Evolutionary conservation across 2,888 invertebrate species (phyloP), one percentile per base, ranked within the genome.

Genomic region (Torymus tubicola): DNA sequence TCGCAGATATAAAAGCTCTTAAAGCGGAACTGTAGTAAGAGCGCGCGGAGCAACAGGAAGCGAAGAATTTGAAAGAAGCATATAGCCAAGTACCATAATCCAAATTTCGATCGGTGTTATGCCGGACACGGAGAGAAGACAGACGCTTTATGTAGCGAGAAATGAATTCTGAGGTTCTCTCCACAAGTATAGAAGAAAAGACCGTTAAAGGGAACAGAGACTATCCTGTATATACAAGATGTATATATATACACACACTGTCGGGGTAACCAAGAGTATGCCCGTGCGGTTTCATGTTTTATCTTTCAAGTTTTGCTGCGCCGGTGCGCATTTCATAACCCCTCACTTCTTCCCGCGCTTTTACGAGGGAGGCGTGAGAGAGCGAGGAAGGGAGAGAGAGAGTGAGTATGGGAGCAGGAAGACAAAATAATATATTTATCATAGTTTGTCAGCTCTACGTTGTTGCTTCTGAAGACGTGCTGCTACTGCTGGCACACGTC

Each of bases 81-180:
- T 42, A 8, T 42, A 42, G 52, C 14, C 24, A 60, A 73, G 21
- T 73, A 42, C 60, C 14, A 63, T 76, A 72, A 76, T 72, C 18
- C 42, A 60, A 16, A 24, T 69, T 74, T 61, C 69, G 52, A 72
- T 69, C 61, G 53, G 14, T 55, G 50, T 60, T 42, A 53, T 31
- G 55, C 16, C 67, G 72, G 67, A 70, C 68, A 65, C 52, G 61
- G 18, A 53, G 53, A 10, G 55, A 69, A 74, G 42, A 72, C 68
- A 80, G 84, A 80, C 84, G 84, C 85, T 87, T 87, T 87, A 87
- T 87, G 87, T 87, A 87, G 87, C 86, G 87, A 86, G 84, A 87
- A 87, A 87, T 86, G 87, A 87, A 87, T 64, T 80, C 77, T 61
- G 50, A 42, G 42, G 42, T 8, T 42, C 42, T 42, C 8, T 1